These are phyloP conservation scores for Hemaris fuciformis DNA, from an alignment of 2,888 invertebrate genomes.

Conservation along the genomic window DNA sequence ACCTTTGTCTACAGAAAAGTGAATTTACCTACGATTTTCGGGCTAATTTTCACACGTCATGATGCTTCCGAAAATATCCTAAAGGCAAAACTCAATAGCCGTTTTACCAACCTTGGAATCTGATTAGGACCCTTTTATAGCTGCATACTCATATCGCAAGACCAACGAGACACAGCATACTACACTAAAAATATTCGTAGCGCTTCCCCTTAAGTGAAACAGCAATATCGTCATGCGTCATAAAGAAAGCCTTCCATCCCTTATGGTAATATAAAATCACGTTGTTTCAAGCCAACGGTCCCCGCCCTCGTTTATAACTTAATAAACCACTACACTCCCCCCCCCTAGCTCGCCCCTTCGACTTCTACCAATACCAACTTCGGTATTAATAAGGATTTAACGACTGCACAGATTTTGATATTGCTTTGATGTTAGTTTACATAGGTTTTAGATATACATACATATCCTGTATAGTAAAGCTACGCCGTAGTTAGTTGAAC, in stretches of 20 bases:
- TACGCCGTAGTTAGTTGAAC: too few relatives aligned
- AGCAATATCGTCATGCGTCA: slow-evolving; percentile 27
- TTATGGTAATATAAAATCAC: slow-evolving; percentile 41
- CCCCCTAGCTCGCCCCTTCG: not conserved
- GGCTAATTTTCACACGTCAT: too few relatives aligned
- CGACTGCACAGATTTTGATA: not conserved
- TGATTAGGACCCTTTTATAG: not conserved
- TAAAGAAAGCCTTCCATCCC: slow-evolving; percentile 32
- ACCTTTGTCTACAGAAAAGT: too few relatives aligned
- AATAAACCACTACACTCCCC: slow-evolving; percentile 29
- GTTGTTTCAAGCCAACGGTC: slow-evolving; percentile 28
- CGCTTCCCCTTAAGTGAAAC: slow-evolving; percentile 28
- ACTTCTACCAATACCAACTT: not conserved
- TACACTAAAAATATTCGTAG: not conserved
- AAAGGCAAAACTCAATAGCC: too few relatives aligned
- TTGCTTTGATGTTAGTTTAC: too few relatives aligned
- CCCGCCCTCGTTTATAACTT: slow-evolving; percentile 34
- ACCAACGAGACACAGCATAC: not conserved
- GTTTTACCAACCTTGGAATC: too few relatives aligned
- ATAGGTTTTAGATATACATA: too few relatives aligned
- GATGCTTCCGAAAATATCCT: too few relatives aligned
- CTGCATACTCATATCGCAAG: not conserved
- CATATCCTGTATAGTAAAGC: too few relatives aligned
- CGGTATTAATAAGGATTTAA: not conserved
- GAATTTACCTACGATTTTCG: too few relatives aligned